These are phyloP conservation scores for Trissonchulus sp. DNA, from an alignment of 2,888 invertebrate species.

Conservation along the genomic window DNA sequence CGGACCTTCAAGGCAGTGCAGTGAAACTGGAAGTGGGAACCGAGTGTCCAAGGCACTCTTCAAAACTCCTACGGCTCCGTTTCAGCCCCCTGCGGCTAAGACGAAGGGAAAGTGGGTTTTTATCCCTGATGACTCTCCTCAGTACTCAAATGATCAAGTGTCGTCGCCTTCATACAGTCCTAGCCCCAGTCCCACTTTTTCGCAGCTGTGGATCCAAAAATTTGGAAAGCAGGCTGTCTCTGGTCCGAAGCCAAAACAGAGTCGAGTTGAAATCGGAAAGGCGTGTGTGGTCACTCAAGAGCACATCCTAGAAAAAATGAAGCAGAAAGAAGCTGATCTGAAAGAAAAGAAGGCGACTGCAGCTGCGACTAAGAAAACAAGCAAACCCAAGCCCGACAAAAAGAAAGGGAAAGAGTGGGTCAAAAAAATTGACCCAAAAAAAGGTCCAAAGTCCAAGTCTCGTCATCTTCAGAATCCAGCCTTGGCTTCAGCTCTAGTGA, in stretches of 20 bases:
- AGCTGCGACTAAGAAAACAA: constrained; percentile 10
- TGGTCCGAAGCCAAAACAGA: too few species aligned
- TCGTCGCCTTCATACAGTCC: neutral
- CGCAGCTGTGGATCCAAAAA: neutral
- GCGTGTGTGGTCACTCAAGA: neutral
- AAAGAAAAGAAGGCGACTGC: neutral
- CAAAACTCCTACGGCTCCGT: too few species aligned
- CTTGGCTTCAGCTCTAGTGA: too few species aligned
- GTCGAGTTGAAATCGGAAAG: neutral
- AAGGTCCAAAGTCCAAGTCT: neutral
- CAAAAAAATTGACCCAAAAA: too few species aligned
- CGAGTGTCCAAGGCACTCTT: too few species aligned
- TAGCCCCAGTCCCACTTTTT: neutral
- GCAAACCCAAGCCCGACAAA: neutral
- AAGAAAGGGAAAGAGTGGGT: too few species aligned
- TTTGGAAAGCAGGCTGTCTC: neutral
- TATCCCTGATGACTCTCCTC: neutral
- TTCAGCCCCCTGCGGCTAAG: too few species aligned
- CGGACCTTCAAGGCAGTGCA: too few species aligned
- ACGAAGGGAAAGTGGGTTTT: constrained; percentile 7
- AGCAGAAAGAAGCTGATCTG: neutral
- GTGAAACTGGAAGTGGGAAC: too few species aligned
- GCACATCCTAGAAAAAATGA: too few species aligned
- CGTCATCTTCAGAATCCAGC: neutral
- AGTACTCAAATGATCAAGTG: neutral